A percentile compares a stretch with the other conserved stretches of the same genome.
phyloP scores from a whole-genome alignment of 2,113 vertebrate genomes.

The Antigone vipio region DNA sequence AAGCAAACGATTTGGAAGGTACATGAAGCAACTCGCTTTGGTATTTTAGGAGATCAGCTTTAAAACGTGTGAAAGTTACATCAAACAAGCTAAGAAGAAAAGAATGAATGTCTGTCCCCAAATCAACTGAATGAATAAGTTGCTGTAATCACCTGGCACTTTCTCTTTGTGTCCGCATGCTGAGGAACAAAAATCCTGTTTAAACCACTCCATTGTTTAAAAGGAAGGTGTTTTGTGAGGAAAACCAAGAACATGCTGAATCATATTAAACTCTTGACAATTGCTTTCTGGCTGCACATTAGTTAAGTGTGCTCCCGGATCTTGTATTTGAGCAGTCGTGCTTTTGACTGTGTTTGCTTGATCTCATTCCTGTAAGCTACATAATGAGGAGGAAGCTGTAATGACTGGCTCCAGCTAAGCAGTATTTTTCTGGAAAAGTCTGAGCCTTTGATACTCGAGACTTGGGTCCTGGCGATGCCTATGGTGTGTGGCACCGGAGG shows the following conservation, averaged over 20 bases:
- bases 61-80: not conserved
- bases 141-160: not conserved
- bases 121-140: not conserved
- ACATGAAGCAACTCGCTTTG: not conserved
- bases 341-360: not conserved
- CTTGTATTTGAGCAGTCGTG: not conserved
- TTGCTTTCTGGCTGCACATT: not conserved
- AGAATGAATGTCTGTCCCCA: not conserved
- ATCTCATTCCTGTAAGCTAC: not conserved
- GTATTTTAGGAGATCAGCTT: not conserved
- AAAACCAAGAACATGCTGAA: not conserved
- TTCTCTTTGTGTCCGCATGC: not conserved
- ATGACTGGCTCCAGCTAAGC: not conserved
- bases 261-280: not conserved
- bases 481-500: not conserved
- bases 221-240: not conserved
- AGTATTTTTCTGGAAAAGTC: not conserved
- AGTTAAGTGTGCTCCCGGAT: not conserved
- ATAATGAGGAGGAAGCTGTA: not conserved
- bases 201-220: not conserved
- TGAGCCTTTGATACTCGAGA: not conserved
- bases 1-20: not conserved
- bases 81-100: not conserved
- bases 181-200: not conserved
- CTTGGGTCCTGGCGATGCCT: not conserved